These are phyloP conservation scores for Myodes glareolus DNA, from an alignment of 2,113 vertebrate species.

Conservation along the genomic window DNA sequence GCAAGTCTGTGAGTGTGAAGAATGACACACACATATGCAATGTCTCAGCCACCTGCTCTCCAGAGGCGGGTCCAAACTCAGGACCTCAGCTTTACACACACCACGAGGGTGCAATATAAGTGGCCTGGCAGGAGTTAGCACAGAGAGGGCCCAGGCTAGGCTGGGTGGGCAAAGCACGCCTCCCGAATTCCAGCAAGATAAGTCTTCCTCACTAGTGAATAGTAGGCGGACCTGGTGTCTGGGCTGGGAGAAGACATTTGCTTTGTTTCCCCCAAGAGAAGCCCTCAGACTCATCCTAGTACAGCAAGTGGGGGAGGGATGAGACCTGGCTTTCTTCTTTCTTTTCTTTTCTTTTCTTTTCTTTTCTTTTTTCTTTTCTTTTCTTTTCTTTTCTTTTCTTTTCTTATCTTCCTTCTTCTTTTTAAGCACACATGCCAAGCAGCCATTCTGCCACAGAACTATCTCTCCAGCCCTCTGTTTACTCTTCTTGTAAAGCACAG, in stretches of 20 bases:
- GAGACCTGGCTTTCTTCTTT: not conserved
- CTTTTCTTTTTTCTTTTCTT: not conserved
- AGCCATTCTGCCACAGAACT: not conserved
- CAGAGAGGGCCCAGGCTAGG: not conserved
- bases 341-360: not conserved
- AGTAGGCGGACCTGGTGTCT: rapidly evolving
- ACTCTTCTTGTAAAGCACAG: not conserved
- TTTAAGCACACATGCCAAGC: not conserved
- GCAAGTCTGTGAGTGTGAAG: not conserved
- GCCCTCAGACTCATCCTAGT: rapidly evolving
- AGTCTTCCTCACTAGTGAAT: not conserved
- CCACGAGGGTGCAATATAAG: rapidly evolving
- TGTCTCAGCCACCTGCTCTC: not conserved
- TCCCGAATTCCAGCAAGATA: not conserved
- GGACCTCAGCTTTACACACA: not conserved
- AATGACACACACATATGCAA: no score
- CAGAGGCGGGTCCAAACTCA: not conserved
- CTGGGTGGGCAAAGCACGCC: not conserved
- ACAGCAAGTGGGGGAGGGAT: rapidly evolving
- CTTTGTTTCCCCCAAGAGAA: not conserved
- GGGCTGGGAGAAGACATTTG: not conserved
- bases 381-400: no score
- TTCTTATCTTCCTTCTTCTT: no score
- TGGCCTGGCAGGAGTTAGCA: not conserved
- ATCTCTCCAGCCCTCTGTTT: not conserved